These are phyloP conservation scores for Eunapius fragilis DNA, from an alignment of 37 sponge, comb jelly and placozoan species.

Conservation along the genomic window DNA sequence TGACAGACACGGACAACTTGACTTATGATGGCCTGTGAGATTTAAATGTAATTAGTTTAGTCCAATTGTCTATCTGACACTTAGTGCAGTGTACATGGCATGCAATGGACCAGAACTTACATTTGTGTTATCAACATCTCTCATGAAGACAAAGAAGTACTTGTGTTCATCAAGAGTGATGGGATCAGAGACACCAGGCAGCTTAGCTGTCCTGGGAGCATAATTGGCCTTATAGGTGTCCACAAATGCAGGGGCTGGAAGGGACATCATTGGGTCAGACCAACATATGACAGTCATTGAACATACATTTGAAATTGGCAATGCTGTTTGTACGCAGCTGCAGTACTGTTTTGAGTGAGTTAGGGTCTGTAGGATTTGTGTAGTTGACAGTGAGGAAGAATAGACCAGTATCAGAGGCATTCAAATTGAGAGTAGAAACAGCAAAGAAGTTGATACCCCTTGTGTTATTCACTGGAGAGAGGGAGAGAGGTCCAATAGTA, in stretches of 20 bases:
- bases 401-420: background rate
- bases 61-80: too few relatives aligned
- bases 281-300: background rate
- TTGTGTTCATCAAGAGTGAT: background rate
- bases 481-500: background rate
- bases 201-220: background rate
- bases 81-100: too few relatives aligned
- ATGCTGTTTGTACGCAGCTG: background rate
- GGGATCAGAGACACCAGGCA: background rate
- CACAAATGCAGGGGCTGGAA: background rate
- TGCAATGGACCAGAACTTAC: background rate
- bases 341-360: background rate
- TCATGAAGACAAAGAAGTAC: background rate
- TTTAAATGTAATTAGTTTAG: background rate
- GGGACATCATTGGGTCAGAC: background rate
- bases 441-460: background rate
- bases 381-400: background rate
- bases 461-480: background rate
- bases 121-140: background rate
- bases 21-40: background rate
- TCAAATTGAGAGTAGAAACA: background rate
- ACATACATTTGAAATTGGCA: background rate
- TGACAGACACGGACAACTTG: background rate
- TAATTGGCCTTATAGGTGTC: background rate
- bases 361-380: background rate